Evolutionary conservation across 1,140 invertebrate species (phyloP), one percentile per base, ranked within the genome.

Genomic region (Lysiphlebus fabarum): DNA sequence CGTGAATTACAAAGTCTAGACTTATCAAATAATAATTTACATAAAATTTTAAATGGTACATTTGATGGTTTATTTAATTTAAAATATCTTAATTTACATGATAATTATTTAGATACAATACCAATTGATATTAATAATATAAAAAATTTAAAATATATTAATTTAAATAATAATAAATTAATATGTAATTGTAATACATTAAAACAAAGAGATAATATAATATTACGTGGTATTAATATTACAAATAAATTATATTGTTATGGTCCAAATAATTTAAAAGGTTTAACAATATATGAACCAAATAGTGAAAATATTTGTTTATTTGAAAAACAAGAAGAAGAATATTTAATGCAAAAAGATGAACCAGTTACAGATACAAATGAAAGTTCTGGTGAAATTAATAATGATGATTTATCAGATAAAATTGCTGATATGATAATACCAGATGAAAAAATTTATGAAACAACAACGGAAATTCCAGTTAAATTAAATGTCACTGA

Each of bases 131-230:
- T 76, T 6, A 67, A 80, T 48, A 77, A 76, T 33, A 77, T 87
- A 9, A 84, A 85, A 50, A 82, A 82, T 64, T 70, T 90, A 6
- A 81, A 81, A 37, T 77, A 81, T 8, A 68, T 90, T 2, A 86
- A 90, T 59, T 71, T 90, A 2, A 77, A 77, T 34, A 74, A 82
- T 34, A 90, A 90, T 75, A 83, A 85, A 4, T 68, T 90, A 3
- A 73, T 82, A 37, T 90, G 88, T 67, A 82, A 84, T 56, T 79
- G 77, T 47, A 65, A 63, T 1, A 72, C 71, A 12, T 62, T 77
- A 7, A 67, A 56, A 17, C 44, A 69, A 0, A 64, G 75, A 34
- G 75, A 80, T 56, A 48, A 56, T 1, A 59, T 80, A 34, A 6
- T 65, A 1, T 59, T 65, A 1, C 68, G 58, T 5, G 66, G 68